Conservation (phyloP, 1,140 invertebrate genomes). For the Wiebesia pumilae region DNA sequence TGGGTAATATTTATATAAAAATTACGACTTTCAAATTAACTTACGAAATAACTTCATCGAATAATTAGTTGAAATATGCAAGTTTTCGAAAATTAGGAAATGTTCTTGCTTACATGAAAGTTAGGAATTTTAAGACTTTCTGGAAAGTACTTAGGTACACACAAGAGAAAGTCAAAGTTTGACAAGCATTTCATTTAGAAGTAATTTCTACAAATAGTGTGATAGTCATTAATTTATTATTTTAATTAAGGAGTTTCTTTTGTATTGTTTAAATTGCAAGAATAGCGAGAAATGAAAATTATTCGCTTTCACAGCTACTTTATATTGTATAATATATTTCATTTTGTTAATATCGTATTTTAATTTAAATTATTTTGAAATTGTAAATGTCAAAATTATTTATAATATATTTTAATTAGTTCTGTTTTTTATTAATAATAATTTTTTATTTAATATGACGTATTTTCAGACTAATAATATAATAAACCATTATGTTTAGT, state of each 20-base stretch:
- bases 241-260: neutral
- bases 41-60: neutral
- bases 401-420: too few species aligned
- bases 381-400: too few species aligned
- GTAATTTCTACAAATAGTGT: neutral
- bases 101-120: neutral
- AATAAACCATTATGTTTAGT: too few species aligned
- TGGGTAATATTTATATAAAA: too few species aligned
- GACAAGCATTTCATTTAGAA: neutral
- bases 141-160: neutral
- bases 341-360: too few species aligned
- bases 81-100: neutral
- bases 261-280: neutral
- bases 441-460: too few species aligned
- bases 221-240: neutral
- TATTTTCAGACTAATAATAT: too few species aligned
- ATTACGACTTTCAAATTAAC: neutral
- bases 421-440: too few species aligned
- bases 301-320: too few species aligned
- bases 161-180: constrained; percentile 24
- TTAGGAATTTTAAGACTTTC: constrained; percentile 25
- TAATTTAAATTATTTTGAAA: too few species aligned
- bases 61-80: neutral
- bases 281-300: too few species aligned
- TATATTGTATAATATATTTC: too few species aligned